Base-by-base conservation (phyloP, 1,140 invertebrate genomes). In the Oedothorax gibbosus region DNA sequence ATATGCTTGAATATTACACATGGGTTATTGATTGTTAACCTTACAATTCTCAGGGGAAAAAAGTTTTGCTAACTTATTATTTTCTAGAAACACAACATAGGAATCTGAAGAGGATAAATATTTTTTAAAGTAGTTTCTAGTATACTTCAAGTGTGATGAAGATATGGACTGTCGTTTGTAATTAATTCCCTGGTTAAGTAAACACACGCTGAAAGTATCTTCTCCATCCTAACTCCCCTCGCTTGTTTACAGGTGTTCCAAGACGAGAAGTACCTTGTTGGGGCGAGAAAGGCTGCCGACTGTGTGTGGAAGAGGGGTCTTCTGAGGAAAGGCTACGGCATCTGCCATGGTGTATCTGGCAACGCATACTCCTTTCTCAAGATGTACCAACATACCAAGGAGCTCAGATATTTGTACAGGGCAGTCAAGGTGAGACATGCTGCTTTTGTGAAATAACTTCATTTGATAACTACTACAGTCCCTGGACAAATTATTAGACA, bases 261-360 rank as follows among this genome's bases (percentile, higher is more conserved):
- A 57, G 93, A 96, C 75, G 89, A 92, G 18, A 92, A 93, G 87
- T 98, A 97, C 90, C 89, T 97, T 68, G 89, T 94, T 87, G 92
- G 92, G 71, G 95, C 96, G 10, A 86, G 93, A 77, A 90, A 93
- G 87, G 95, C 94, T 88, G 94, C 93, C 18, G 94, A 97, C 77
- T 92, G 96, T 21, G 92, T 96, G 76, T 98, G 97, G 97, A 85
- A 93, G 83, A 90, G 95, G 87, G 97, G 97, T 54, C 88, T 98
- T n/a, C 90, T 97, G 15, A 93, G 91, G 86, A 98, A 98, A 91
- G 96, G 97, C 10, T 97, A 96, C 89, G 94, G 96, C 73, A 90
- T 99, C 7, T 98, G 97, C 90, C 97, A 99, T 90, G 97, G 97
- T 3, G 93, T 95, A 18, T 92, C 96, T 88, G 97, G 97, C 86